Evolutionary conservation across 2,888 invertebrate species (phyloP), one percentile per base, ranked within the genome.

Genomic region (Pristionchus maxplancki): DNA sequence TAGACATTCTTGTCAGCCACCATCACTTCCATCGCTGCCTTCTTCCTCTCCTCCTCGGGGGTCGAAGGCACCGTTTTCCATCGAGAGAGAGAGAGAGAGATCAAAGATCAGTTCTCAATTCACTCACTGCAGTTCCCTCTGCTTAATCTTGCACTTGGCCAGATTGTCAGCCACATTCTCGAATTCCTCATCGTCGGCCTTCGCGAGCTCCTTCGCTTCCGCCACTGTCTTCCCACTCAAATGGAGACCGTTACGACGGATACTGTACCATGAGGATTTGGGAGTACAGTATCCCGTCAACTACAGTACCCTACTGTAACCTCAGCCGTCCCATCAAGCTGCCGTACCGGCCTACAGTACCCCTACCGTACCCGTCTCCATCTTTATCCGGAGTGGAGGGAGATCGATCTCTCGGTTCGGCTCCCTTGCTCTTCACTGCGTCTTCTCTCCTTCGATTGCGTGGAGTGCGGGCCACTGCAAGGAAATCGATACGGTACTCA

Each of bases 111-210:
- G 20, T 20, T 37, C 8, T 37, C 13, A 37, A 8, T 24, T 1
- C 24, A 44, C 78, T 78, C 44, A 78, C 78, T 78, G 78, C 4
- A 78, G 78, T 28, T 78, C 78, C 48, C 78, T 78, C n/a, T 44
- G n/a, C 28, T 78, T 78, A 48, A 78, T 44, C 48, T 78, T 78
- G 44, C 44, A 40, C 28, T 78, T 40, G n/a, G 78, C 78, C n/a
- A 78, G 24, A 37, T 71, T 71, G 24, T 71, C 71, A 34, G 71
- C 44, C 48, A 40, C 78, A 34, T 78, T 78, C 78, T 78, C 78
- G 44, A 78, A 78, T 15, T 78, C 78, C 15, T 78, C 78, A 15
- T 78, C 78, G 28, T 78, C 78, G 13, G 44, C 78, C 78, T 78
- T 78, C 13, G 78, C 78, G 9, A 78, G 28, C 48, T 78, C 78